Base-by-base conservation (phyloP, 1,140 invertebrate genomes). In the Drosophila gunungcola region DNA sequence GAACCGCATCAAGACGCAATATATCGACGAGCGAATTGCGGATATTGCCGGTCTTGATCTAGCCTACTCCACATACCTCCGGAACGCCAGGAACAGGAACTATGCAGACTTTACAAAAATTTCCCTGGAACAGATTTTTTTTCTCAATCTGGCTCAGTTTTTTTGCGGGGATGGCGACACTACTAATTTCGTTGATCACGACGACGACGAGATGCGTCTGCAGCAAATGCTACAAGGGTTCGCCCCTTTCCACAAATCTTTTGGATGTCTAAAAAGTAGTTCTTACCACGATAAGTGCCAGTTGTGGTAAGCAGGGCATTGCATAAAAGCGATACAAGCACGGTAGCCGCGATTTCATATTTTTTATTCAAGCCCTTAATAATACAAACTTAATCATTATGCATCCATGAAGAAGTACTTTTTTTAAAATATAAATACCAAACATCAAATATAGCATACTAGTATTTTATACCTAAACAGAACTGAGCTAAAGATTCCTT, bases 101-200 rank as follows among this genome's bases (percentile, higher is more conserved):
- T 63, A 53, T 3, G 54, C 52, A 0, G 43, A 25, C 10, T 78
- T 81, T 3, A 68, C 56, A 2, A 34, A 27, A 4, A 52, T 83
- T n/a, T 4, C 68, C 0, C 49, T 69, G 42, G 53, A 68, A 45
- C 48, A 86, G 11, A 21, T 91, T 0, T 91, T 91, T 39, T 91
- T 91, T 25, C 56, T 91, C 0, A 91, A 86, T 42, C 11, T 89
- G 51, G 89, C 90, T 0, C 90, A 91, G 32, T 89, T 91, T 42
- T 91, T 91, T 27, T 91, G 90, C 25, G 81, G 81, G 1, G 16
- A 60, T 16, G 12, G 9, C 3, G 13, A 12, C 4, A 0, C 2
- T 0, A 1, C 6, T 0, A 46, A 62, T 2, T 86, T 86, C 6
- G 5, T 41, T 3, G 76, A 64, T 5, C 90, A 91, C 60, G 90